Conservation (phyloP, 2,888 invertebrate genomes). For the Anagyrus pseudococci region DNA sequence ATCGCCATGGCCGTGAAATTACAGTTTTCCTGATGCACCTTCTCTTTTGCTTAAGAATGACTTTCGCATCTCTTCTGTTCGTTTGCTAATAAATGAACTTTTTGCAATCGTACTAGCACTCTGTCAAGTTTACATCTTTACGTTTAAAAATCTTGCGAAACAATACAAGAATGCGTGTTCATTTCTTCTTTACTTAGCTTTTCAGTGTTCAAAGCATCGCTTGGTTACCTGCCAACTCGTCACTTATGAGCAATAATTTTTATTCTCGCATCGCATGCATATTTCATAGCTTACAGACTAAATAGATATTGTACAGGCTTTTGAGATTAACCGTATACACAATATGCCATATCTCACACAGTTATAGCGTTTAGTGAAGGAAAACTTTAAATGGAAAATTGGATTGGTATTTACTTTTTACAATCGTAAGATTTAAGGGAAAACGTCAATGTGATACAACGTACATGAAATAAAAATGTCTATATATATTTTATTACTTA, state of each 20-base stretch:
- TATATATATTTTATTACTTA: conserved; percentile 1
- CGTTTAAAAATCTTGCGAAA: conserved; percentile 10
- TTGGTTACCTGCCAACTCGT: conserved; percentile 4
- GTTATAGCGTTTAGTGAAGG: conserved; percentile 23
- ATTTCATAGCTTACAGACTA: conserved; percentile 40
- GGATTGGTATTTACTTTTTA: neutral
- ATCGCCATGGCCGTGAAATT: too few relatives aligned
- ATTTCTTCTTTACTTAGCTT: conserved; percentile 2
- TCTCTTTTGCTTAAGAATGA: too few relatives aligned
- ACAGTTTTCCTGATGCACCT: too few relatives aligned
- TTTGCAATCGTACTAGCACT: neutral
- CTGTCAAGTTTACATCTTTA: neutral
- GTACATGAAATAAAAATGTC: neutral
- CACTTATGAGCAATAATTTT: neutral
- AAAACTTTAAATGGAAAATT: conserved; percentile 16
- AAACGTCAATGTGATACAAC: neutral
- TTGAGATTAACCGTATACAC: conserved; percentile 28
- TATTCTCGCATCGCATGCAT: neutral
- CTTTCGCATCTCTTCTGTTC: too few relatives aligned
- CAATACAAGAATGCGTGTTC: conserved; percentile 7
- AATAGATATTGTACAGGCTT: conserved; percentile 53
- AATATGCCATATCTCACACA: neutral
- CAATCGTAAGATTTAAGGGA: too few relatives aligned
- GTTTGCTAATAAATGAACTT: too few relatives aligned
- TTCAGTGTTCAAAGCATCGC: conserved; percentile 5